Conservation (phyloP, 2,888 invertebrate genomes). For the Eucera pruinosa region DNA sequence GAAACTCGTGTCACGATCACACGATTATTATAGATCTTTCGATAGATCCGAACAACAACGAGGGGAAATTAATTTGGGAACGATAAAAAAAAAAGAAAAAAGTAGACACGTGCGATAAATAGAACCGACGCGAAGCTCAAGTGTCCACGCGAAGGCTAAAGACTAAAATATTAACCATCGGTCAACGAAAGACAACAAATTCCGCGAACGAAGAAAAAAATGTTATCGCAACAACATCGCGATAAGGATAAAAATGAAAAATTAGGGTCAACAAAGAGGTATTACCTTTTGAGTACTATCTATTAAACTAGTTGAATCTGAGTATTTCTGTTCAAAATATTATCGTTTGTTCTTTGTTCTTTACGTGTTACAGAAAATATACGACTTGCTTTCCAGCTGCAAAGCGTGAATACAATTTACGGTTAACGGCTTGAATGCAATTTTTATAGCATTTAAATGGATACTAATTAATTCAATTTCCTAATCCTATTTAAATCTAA, state of each 20-base stretch:
- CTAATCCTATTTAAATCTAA: no score
- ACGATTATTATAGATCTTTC: slow-evolving; percentile 32
- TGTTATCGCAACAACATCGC: slow-evolving; percentile 11
- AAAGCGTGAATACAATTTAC: no score
- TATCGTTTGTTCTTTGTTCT: background rate
- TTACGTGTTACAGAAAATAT: no score
- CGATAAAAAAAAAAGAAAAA: slow-evolving; percentile 32
- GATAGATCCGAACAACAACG: slow-evolving; percentile 49
- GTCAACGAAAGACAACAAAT: background rate
- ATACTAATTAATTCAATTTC: no score
- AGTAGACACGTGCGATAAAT: slow-evolving; percentile 52
- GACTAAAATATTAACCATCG: slow-evolving; percentile 4
- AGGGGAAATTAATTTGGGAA: slow-evolving; percentile 42
- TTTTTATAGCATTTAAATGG: no score
- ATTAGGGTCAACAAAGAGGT: background rate
- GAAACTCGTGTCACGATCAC: slow-evolving; percentile 11
- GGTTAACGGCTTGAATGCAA: no score
- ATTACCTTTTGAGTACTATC: background rate
- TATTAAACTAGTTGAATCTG: background rate
- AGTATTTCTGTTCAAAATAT: background rate
- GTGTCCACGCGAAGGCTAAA: slow-evolving; percentile 41
- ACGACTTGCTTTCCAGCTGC: no score
- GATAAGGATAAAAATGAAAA: slow-evolving; percentile 25
- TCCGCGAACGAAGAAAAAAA: background rate
- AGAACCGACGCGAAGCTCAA: slow-evolving; percentile 21